These are phyloP conservation scores for Fragum whitleyi DNA, from an alignment of 2,888 invertebrate species.

Conservation along the genomic window DNA sequence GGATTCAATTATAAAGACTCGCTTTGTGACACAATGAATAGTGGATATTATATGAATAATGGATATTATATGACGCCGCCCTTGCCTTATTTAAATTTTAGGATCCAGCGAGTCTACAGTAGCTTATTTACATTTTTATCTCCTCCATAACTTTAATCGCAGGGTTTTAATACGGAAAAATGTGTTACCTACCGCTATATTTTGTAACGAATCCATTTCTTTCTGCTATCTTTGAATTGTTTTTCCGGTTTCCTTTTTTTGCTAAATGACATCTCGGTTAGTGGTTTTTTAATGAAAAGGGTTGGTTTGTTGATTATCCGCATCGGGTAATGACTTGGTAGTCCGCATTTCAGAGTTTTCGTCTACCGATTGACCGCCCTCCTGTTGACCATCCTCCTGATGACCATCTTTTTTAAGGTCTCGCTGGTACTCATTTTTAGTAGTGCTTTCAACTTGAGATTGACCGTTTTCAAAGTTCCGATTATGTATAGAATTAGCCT, in stretches of 20 bases:
- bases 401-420: neutral
- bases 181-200: neutral
- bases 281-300: slow-evolving; percentile 41
- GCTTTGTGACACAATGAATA: no score
- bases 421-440: neutral
- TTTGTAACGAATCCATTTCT: slow-evolving; percentile 35
- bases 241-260: neutral
- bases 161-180: no score
- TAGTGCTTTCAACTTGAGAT: neutral
- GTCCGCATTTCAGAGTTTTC: neutral
- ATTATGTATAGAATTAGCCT: neutral
- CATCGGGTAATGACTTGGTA: neutral
- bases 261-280: slow-evolving; percentile 40
- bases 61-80: no score
- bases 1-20: no score
- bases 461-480: neutral
- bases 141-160: no score
- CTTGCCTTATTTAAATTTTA: no score
- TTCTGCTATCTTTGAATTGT: neutral
- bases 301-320: neutral
- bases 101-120: no score
- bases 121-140: no score
- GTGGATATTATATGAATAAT: no score
- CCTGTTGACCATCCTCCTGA: neutral
- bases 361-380: neutral